A percentile compares a stretch with the other conserved stretches of the same genome.
Evolutionary conservation across 2,113 vertebrate species (phyloP).

Genomic region (Pandion haliaetus): DNA sequence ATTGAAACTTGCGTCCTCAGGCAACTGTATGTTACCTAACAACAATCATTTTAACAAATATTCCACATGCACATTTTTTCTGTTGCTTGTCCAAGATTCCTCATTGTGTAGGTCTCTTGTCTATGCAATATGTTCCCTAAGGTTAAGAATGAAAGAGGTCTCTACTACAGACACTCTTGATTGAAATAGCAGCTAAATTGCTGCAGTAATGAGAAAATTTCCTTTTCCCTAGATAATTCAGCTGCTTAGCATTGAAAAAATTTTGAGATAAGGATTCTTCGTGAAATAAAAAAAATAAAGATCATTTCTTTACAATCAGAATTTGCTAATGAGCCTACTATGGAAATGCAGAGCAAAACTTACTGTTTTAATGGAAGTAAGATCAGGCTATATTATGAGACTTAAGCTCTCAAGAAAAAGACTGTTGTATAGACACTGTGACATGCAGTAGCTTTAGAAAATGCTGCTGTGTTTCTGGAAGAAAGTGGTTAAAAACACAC

Average conservation of each 20-base stretch:
- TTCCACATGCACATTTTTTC: neutral
- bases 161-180: slow-evolving; percentile 50
- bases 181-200: slow-evolving; percentile 64
- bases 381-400: neutral
- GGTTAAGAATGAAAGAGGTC: slow-evolving; percentile 59
- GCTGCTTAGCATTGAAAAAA: neutral
- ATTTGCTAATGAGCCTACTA: neutral
- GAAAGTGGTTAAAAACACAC: slow-evolving; percentile 62
- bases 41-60: neutral
- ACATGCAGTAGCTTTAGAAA: neutral
- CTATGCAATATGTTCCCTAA: slow-evolving; percentile 11
- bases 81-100: neutral
- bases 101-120: slow-evolving; percentile 34
- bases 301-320: neutral
- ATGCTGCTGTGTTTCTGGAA: slow-evolving; percentile 13
- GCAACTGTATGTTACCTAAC: neutral
- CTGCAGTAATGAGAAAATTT: slow-evolving; percentile 64
- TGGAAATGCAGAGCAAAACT: neutral
- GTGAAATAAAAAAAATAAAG: neutral
- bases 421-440: neutral
- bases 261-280: neutral
- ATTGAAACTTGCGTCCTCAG: neutral
- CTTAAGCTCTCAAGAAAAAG: neutral
- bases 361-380: neutral
- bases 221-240: slow-evolving; percentile 29